Percentiles rank a stretch among this genome's conserved stretches.
phyloP scores from a whole-genome alignment of 2,888 invertebrate genomes.

The Tineola bisselliella region DNA sequence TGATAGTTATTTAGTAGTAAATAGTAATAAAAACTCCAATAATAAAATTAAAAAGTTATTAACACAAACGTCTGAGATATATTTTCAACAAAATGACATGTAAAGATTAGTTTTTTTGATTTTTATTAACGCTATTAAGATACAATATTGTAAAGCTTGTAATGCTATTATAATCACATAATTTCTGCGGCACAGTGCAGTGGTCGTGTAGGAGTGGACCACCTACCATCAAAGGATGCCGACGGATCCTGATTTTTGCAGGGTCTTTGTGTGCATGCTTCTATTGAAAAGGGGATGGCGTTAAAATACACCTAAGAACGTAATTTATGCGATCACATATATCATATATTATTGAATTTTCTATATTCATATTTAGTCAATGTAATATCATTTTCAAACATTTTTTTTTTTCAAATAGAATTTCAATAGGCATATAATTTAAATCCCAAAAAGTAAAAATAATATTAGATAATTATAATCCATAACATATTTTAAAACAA shows the following conservation, averaged over 20 bases:
- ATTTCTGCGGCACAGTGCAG: slow-evolving; percentile 23
- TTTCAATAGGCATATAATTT: too few relatives aligned
- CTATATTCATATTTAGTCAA: too few relatives aligned
- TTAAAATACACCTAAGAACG: slow-evolving; percentile 16
- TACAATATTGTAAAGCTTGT: slow-evolving; percentile 23
- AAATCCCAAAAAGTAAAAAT: too few relatives aligned
- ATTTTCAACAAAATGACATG: slow-evolving; percentile 1
- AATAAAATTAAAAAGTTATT: not conserved
- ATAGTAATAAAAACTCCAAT: not conserved
- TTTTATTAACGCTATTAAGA: slow-evolving; percentile 14
- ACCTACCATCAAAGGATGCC: slow-evolving; percentile 63
- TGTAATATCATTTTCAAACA: too few relatives aligned
- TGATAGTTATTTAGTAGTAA: not conserved
- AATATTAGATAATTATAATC: not conserved
- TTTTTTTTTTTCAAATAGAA: too few relatives aligned
- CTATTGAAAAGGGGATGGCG: slow-evolving; percentile 40
- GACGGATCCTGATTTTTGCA: slow-evolving; percentile 55
- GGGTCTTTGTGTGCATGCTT: slow-evolving; percentile 43
- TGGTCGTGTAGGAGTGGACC: slow-evolving; percentile 32
- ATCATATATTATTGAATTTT: not conserved
- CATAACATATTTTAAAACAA: not conserved
- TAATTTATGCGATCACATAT: slow-evolving; percentile 4
- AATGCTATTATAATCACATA: slow-evolving; percentile 66
- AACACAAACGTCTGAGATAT: not conserved
- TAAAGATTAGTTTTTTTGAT: slow-evolving; percentile 9